Percentiles rank a stretch among this genome's conserved stretches.
These are phyloP conservation scores for Megaceryle maxima DNA, from an alignment of 2,113 vertebrate species.

Conservation along the genomic window DNA sequence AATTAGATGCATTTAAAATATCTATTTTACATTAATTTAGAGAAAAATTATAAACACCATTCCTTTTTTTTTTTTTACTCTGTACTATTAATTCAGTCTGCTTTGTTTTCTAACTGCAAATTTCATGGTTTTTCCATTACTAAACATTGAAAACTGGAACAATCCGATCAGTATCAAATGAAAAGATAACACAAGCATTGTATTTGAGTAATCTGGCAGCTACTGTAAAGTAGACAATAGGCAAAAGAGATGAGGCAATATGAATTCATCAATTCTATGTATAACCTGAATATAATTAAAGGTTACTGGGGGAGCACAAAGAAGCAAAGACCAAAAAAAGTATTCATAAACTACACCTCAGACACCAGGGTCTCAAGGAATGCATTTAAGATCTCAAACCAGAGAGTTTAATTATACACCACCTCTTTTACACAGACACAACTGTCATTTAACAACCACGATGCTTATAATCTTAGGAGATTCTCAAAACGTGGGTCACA, in stretches of 20 bases:
- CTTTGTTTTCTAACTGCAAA: neutral
- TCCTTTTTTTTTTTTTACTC: neutral
- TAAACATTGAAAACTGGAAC: neutral
- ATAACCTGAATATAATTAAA: slow-evolving; percentile 23
- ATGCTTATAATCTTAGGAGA: neutral
- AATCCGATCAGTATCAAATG: neutral
- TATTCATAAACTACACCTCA: neutral
- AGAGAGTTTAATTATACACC: slow-evolving; percentile 22
- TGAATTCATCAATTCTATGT: neutral
- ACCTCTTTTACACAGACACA: neutral
- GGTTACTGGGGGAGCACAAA: neutral
- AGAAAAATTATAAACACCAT: neutral
- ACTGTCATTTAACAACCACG: neutral
- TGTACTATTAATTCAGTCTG: neutral
- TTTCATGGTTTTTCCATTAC: neutral
- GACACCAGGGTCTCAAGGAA: neutral
- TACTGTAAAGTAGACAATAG: neutral
- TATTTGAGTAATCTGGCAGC: neutral
- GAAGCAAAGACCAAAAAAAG: neutral
- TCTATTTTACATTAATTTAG: neutral
- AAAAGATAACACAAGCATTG: neutral
- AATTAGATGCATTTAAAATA: neutral
- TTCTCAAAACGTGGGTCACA: neutral
- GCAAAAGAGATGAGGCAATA: neutral
- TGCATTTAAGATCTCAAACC: neutral